phyloP scores from a whole-genome alignment of 2,113 vertebrate species.

The Boulengeromyrus knoepffleri region DNA sequence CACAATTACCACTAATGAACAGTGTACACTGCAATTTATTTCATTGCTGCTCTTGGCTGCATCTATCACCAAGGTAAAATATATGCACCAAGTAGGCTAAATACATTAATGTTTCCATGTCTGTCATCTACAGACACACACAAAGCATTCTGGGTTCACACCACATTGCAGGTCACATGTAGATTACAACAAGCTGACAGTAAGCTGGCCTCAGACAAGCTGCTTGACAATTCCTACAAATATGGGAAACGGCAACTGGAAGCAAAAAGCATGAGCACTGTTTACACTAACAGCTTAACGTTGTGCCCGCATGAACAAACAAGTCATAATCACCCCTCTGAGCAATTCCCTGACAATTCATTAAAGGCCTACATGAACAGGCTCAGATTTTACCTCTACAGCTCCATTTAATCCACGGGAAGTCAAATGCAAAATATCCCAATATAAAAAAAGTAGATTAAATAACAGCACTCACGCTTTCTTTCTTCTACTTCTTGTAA shows the following conservation, averaged over 20 bases:
- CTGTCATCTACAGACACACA: background rate
- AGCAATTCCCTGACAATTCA: background rate
- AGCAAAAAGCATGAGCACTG: background rate
- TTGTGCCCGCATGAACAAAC: background rate
- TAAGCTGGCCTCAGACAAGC: background rate
- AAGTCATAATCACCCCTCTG: background rate
- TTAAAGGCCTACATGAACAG: background rate
- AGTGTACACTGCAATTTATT: background rate
- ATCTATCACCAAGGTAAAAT: background rate
- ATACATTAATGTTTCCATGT: background rate
- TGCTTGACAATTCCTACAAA: background rate
- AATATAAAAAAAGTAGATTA: background rate
- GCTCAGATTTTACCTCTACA: background rate
- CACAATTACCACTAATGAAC: background rate
- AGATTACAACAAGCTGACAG: background rate
- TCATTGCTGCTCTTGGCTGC: background rate
- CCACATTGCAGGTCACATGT: background rate
- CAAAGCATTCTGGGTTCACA: background rate
- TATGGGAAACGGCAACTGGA: background rate
- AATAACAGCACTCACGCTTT: background rate
- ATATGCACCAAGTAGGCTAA: background rate
- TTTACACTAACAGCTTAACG: background rate
- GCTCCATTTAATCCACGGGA: background rate
- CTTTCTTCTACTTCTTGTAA: background rate
- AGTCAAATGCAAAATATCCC: background rate